Evolutionary conservation across 2,888 invertebrate species (phyloP).

Genomic region (Drosophila merina): DNA sequence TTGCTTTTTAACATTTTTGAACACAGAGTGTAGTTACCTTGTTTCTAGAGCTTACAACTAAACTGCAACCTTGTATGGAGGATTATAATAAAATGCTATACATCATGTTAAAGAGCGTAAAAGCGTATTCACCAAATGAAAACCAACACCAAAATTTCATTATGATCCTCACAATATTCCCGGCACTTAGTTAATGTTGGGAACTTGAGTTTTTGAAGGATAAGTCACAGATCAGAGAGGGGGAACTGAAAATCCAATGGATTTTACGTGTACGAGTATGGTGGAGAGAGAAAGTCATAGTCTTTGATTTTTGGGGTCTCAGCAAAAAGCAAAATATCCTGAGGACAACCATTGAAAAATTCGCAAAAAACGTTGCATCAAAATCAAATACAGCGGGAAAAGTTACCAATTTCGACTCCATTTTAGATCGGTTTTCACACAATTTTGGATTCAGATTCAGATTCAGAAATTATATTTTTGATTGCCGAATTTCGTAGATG

Average conservation of each 20-base stretch:
- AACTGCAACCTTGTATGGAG: conserved; percentile 64
- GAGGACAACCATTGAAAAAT: conserved; percentile 29
- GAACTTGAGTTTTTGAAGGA: conserved; percentile 19
- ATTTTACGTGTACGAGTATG: conserved; percentile 42
- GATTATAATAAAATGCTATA: conserved; percentile 2
- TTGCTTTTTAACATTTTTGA: conserved; percentile 82
- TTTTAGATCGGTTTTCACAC: conserved; percentile 3
- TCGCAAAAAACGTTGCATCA: conserved; percentile 29
- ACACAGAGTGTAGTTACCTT: conserved; percentile 68
- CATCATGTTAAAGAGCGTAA: conserved; percentile 10
- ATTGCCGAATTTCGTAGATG: conserved; percentile 13
- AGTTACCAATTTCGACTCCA: conserved; percentile 24
- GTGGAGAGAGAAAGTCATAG: conserved; percentile 18
- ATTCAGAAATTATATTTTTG: conserved; percentile 3
- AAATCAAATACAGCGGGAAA: conserved; percentile 53
- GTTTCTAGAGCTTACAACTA: conserved; percentile 58
- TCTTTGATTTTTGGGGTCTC: conserved; percentile 39
- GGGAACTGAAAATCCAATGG: conserved; percentile 58
- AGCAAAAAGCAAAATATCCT: conserved; percentile 64
- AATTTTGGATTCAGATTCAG: conserved; percentile 3
- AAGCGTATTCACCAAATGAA: conserved; percentile 31
- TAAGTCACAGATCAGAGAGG: conserved; percentile 42
- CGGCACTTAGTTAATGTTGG: conserved; percentile 41
- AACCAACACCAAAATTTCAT: conserved; percentile 71
- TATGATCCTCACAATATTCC: conserved; percentile 43